Base-by-base conservation (phyloP, 2,888 invertebrate genomes). In the Bugula neritina region DNA sequence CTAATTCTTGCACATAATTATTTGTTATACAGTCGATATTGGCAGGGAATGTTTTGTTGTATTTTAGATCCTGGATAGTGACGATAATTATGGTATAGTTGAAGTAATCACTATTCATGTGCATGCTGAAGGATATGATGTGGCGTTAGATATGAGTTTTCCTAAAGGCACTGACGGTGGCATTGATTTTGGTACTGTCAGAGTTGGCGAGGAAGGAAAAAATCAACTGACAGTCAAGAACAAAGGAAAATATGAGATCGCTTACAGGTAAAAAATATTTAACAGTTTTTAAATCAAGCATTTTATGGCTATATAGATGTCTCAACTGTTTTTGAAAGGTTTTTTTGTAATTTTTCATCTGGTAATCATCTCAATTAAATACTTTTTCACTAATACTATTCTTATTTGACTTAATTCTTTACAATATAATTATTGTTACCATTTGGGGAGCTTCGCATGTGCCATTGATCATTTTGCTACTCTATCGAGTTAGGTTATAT, bases 231-330 rank as follows among this genome's bases (percentile, higher is more conserved):
- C 81, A 0, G 76, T 85, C 73, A 85, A 84, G 74, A 85, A 85
- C 77, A 85, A 84, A 76, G 85, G 85, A 35, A 83, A 83, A 81
- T 84, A 84, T 77, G 84, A 84, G 73, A 82, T 85, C 72, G 76
- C 77, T 58, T 85, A 78, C 77, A 79, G 78, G 84, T 84, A 76
- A 78, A 43, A n/a, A 17, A 43, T 17, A 43, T 43, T 82, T 78
- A 3, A 2, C 69, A 13, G n/a, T n/a, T n/a, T n/a, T n/a, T n/a
- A n/a, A n/a, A n/a, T n/a, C n/a, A n/a, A n/a, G n/a, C n/a, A n/a
- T n/a, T n/a, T n/a, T n/a, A n/a, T n/a, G n/a, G n/a, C n/a, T n/a
- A n/a, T n/a, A n/a, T n/a, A n/a, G n/a, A n/a, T n/a, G n/a, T n/a
- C n/a, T n/a, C n/a, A n/a, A n/a, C n/a, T n/a, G n/a, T n/a, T n/a